Base-by-base conservation (phyloP, 1,140 invertebrate genomes). In the Macrobrachium nipponense region DNA sequence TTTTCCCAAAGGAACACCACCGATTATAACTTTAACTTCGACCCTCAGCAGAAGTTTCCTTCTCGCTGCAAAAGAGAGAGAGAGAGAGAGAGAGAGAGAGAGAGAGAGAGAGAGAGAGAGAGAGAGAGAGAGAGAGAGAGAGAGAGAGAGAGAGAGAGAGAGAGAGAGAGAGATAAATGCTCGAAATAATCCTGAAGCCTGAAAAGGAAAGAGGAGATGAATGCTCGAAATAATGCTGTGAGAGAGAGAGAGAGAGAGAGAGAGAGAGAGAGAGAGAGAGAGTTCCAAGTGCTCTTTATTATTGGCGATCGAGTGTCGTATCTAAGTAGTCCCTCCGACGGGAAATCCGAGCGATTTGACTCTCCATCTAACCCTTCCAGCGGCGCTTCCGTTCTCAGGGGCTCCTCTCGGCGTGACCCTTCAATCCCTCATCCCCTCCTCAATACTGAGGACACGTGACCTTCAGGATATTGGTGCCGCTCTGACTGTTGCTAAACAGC, bases 131-230 rank as follows among this genome's bases (percentile, higher is more conserved):
- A 60, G 81, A 75, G 60, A 76, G 23, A 76, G 59, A 61, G 81
- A 62, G 73, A 64, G 73, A 64, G 82, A 64, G 73, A 62, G 61
- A 66, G 73, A n/a, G 59, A 61, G 72, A 43, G 81, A 60, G 72
- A 61, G 72, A 76, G 61, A 60, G 72, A 76, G 60, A 70, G 80
- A 51, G 66, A n/a, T 17, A 5, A 36, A 44, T 43, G 27, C 17
- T 14, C 14, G 27, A 36, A 44, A 36, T 5, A 44, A 5, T 15
- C 27, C 14, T 15, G 3, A 43, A n/a, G n/a, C n/a, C n/a, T n/a
- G 79, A 80, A 18, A 80, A 76, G 61, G 64, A 58, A 44, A 58
- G 44, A 23, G 58, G 8, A n/a, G 15, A 59, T 12, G 27, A 15
- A 12, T 15, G 58, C 6, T 18, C 18, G 23, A 36, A 59, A 6